These are phyloP conservation scores for Magallana gigas DNA, from an alignment of 1,140 invertebrate genomes.

Conservation along the genomic window DNA sequence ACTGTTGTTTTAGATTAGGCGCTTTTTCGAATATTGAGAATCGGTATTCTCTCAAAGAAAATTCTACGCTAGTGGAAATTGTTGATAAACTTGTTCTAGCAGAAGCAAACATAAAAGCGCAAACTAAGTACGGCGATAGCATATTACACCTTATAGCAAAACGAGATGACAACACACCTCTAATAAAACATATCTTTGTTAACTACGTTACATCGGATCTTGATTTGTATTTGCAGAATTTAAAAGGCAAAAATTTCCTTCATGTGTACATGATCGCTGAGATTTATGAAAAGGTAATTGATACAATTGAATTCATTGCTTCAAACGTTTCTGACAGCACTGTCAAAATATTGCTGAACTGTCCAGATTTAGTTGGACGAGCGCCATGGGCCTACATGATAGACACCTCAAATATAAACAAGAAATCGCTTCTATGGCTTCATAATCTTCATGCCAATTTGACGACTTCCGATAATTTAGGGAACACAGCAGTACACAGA, in stretches of 20 bases:
- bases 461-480: background rate
- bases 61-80: background rate
- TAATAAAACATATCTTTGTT: background rate
- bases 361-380: slow-evolving; percentile 18
- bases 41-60: background rate
- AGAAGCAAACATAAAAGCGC: background rate
- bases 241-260: slow-evolving; percentile 44
- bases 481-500: slow-evolving; percentile 38
- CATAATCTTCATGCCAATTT: background rate
- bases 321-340: too few relatives aligned
- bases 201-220: background rate
- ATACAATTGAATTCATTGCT: background rate
- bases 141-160: slow-evolving; percentile 39
- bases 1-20: too few relatives aligned
- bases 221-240: background rate
- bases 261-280: slow-evolving; percentile 39
- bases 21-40: too few relatives aligned
- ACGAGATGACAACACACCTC: slow-evolving; percentile 22
- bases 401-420: background rate
- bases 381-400: slow-evolving; percentile 40
- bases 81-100: background rate
- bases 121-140: slow-evolving; percentile 34
- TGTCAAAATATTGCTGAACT: too few relatives aligned
- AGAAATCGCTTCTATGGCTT: too few relatives aligned
- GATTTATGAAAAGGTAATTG: slow-evolving; percentile 29